Base-by-base conservation (phyloP, 2,797 vertebrate genomes). In the Chelmon rostratus region DNA sequence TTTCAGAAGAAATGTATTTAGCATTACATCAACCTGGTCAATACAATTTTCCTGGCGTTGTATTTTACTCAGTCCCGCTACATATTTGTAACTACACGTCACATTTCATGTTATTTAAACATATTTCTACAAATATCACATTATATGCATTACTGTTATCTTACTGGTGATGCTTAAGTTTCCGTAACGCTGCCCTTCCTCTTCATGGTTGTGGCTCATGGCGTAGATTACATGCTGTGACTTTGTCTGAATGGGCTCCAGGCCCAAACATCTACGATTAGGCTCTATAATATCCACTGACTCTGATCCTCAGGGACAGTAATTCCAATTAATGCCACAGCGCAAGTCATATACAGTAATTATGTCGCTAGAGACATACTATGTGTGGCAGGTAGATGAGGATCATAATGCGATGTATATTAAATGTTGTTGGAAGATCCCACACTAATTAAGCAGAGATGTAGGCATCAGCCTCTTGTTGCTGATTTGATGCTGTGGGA, bases 261-360 rank as follows among this genome's bases (percentile, higher is more conserved):
- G 66, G 57, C 72, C 47, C 28, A 33, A 68, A 38, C 31, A 63
- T 63, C 38, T 52, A 33, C 7, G 31, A 73, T 68, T 63, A n/a
- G 33, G n/a, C 76, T 47, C 49, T 81, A 47, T 78, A 70, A 84
- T 54, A 77, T 72, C 61, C 63, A 15, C 42, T 33, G 50, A 81
- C 73, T 38, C 74, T 64, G 70, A 81, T 86, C 73, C 80, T 73
- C 59, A 73, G 73, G 74, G 76, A 88, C 37, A 57, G 70, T 68
- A 57, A 84, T 80, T 86, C 72, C 82, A 88, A 78, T 79, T 82
- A 86, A 89, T 80, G 68, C 73, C 63, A 53, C 77, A 31, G 50
- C 63, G 74, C 78, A 75, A 76, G 49, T 84, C 68, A 58, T 70
- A 81, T 82, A 42, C 40, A 42, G 40, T 42, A 86, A 89, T 88